Base-by-base conservation (phyloP, 2,888 invertebrate genomes). In the Drosophila emarginata region DNA sequence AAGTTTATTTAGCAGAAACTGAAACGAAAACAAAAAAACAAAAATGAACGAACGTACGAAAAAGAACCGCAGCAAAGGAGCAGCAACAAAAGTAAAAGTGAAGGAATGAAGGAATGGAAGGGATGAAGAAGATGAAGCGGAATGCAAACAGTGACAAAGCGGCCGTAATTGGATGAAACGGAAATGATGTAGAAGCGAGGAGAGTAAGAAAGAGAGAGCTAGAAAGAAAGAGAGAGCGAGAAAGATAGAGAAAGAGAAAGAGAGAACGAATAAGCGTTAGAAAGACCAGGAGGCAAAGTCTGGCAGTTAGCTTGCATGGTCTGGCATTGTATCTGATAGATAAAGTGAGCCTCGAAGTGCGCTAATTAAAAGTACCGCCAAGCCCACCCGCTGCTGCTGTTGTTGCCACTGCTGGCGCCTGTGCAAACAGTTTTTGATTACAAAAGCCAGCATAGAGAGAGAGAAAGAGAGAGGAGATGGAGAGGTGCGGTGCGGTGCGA, bases 291-390 rank as follows among this genome's bases (percentile, higher is more conserved):
- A 45, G 45, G 45, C 21, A 32, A 32, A 4, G 32, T 32, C 32
- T 45, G 45, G 45, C 45, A 45, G 45, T 21, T 21, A 45, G 45
- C 45, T 45, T 18, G 12, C 54, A 32, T 6, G 54, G 28, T 15
- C 45, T 54, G 60, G 52, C 72, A 59, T 58, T 62, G 64, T 65
- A 62, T 50, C 77, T 73, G 36, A 54, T 54, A 54, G 67, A 61
- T 65, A 79, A 69, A 63, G 71, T 68, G 76, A 72, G 66, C 80
- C 69, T 56, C 69, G 72, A 80, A 80, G 78, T 77, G 75, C 68
- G 80, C 78, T 79, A 79, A 79, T 79, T 79, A 79, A 79, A 79
- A 80, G 70, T 63, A 65, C 65, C 72, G 67, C 66, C 61, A 66
- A 23, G 18, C 32, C 36, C 18, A 45, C n/a, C 14, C 15, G 26